Evolutionary conservation across 2,888 invertebrate genomes (phyloP).

Genomic region (Diachrysia chrysitis): DNA sequence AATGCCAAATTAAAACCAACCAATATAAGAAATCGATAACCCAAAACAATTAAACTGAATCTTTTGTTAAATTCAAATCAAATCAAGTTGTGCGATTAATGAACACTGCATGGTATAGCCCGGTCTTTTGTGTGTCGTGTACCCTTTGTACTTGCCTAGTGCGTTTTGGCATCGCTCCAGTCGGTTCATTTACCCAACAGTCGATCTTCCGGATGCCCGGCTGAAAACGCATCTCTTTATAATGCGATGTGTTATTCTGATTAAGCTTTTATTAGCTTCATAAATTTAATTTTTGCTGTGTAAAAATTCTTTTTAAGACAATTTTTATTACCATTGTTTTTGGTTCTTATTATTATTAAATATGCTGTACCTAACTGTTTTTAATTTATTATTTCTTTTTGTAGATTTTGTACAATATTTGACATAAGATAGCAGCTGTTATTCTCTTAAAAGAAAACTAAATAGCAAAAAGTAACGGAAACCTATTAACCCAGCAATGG

Average conservation of each 20-base stretch:
- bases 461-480: too few species aligned
- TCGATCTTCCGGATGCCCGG: conserved; percentile 74
- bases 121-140: conserved; percentile 23
- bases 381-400: too few species aligned
- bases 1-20: background rate
- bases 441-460: too few species aligned
- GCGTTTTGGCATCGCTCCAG: conserved; percentile 75
- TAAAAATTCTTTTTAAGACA: too few species aligned
- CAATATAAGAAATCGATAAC: background rate
- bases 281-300: background rate
- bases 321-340: too few species aligned
- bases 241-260: conserved; percentile 64
- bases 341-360: background rate
- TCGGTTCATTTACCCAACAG: conserved; percentile 72
- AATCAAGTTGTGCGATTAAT: conserved; percentile 11
- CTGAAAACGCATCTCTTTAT: conserved; percentile 41
- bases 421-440: too few species aligned
- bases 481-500: too few species aligned
- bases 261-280: background rate
- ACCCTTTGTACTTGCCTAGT: conserved; percentile 50
- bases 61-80: background rate
- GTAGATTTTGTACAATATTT: too few species aligned
- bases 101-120: background rate
- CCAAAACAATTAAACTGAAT: background rate
- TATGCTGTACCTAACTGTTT: too few species aligned